Percentiles rank a stretch among this genome's conserved stretches.
These are phyloP conservation scores for Microchirus variegatus DNA, from an alignment of 2,797 vertebrate species.

Conservation along the genomic window DNA sequence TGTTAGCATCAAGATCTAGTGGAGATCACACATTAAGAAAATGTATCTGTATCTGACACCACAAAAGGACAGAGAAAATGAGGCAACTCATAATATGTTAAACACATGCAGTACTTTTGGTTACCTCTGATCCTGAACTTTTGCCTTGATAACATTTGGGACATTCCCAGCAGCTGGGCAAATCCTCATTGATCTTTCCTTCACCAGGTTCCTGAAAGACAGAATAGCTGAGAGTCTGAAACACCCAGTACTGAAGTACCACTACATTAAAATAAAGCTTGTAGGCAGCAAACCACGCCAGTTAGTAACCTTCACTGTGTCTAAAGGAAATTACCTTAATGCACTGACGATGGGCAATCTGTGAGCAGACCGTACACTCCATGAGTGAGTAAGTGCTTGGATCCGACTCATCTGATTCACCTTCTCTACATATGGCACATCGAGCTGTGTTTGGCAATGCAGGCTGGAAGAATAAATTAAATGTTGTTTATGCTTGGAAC, in stretches of 20 bases:
- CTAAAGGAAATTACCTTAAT: slow-evolving; percentile 82
- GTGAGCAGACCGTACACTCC: slow-evolving; percentile 97
- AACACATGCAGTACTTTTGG: not conserved
- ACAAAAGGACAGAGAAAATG: not conserved
- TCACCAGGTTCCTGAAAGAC: slow-evolving; percentile 88
- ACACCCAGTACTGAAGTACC: not conserved
- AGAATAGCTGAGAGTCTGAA: slow-evolving; percentile 4
- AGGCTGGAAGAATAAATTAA: slow-evolving; percentile 79
- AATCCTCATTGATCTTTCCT: slow-evolving; percentile 91
- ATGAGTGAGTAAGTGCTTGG: slow-evolving; percentile 91
- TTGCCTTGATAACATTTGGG: slow-evolving; percentile 92
- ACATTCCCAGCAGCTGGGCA: slow-evolving; percentile 98
- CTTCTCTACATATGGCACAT: slow-evolving; percentile 93
- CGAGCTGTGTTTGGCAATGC: slow-evolving; percentile 93
- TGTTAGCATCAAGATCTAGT: not conserved
- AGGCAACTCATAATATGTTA: not conserved
- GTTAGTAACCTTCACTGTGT: not conserved
- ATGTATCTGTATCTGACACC: not conserved
- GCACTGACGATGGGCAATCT: slow-evolving; percentile 94
- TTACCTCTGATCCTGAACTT: slow-evolving; percentile 85
- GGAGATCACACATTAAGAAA: too few relatives aligned
- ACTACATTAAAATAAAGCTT: slow-evolving; percentile 7
- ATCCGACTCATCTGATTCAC: slow-evolving; percentile 84
- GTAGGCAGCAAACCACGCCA: slow-evolving; percentile 2
- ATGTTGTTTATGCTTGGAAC: not conserved